A percentile compares a stretch with the other conserved stretches of the same genome.
Conservation (phyloP, 2,797 vertebrate species). For the Limosa lapponica region DNA sequence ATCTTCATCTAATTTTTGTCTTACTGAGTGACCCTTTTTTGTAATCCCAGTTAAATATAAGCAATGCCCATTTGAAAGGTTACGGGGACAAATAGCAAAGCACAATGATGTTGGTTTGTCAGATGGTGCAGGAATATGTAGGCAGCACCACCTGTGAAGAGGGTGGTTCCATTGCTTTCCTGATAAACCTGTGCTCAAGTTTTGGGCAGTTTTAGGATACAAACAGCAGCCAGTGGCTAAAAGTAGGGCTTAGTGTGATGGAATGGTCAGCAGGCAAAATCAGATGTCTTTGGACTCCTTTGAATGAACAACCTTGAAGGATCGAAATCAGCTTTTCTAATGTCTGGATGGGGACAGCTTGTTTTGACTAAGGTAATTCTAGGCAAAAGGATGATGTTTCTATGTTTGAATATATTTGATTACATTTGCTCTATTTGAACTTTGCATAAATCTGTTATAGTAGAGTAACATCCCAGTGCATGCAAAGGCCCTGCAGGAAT, state of each 20-base stretch:
- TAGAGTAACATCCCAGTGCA: background rate
- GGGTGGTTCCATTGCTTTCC: background rate
- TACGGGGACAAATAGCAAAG: background rate
- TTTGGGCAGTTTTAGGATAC: background rate
- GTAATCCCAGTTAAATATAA: background rate
- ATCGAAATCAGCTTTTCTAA: background rate
- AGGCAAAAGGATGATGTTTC: background rate
- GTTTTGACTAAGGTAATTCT: background rate
- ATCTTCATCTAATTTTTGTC: background rate
- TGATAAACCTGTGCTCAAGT: background rate
- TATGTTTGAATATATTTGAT: background rate
- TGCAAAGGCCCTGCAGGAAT: background rate
- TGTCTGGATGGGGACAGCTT: background rate
- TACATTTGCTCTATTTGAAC: background rate
- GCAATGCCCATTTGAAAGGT: background rate
- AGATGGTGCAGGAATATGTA: background rate
- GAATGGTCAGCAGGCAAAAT: background rate
- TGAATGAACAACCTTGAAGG: background rate
- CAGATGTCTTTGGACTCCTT: background rate
- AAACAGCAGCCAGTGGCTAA: background rate
- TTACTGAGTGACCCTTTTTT: background rate
- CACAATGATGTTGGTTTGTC: accelerated
- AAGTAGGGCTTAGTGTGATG: background rate
- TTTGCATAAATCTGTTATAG: background rate
- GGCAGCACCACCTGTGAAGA: accelerated